Evolutionary conservation across 2,888 invertebrate genomes (phyloP), one percentile per base, ranked within the genome.

Genomic region (Nymphalis polychloros): DNA sequence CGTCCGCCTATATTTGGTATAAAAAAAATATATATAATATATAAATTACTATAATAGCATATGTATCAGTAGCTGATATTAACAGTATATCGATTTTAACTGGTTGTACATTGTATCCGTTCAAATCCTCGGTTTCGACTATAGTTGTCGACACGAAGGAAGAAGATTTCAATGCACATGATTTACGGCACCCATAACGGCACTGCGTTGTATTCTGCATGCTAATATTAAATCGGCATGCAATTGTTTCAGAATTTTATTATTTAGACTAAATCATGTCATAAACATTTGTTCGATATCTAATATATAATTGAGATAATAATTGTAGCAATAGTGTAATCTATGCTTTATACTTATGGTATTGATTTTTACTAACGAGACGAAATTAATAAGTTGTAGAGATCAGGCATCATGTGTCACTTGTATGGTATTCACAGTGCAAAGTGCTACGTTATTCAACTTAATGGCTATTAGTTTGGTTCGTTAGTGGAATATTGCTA

Each of bases 401-500:
- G 76, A 77, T 77, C 80, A 81, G 77, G 81, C 79, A 80, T 84
- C 78, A 83, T 85, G 81, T 83, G 80, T 83, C 83, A 81, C 73
- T 77, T 78, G 78, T 83, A 84, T 81, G 79, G 84, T 80, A 82
- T 85, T 84, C 84, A 82, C 79, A 80, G 82, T 81, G 85, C 81
- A 85, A 89, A 89, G 89, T 90, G 88, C 87, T 87, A 83, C 86
- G 89, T 91, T 89, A 90, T 90, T 90, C 88, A 88, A 89, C 84
- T 89, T 89, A 90, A 91, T 88, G 89, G 88, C 90, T 89, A 90
- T 91, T 90, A 91, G 90, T 89, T 89, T 85, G 89, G 90, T 92
- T 92, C 91, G 92, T 91, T 92, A 92, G 90, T 82, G 87, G 89
- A 89, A 91, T 90, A 92, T 90, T 88, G 90, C 90, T 90, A 90